Evolutionary conservation across 2,888 invertebrate genomes (phyloP).

Genomic region (Apoderus coryli): DNA sequence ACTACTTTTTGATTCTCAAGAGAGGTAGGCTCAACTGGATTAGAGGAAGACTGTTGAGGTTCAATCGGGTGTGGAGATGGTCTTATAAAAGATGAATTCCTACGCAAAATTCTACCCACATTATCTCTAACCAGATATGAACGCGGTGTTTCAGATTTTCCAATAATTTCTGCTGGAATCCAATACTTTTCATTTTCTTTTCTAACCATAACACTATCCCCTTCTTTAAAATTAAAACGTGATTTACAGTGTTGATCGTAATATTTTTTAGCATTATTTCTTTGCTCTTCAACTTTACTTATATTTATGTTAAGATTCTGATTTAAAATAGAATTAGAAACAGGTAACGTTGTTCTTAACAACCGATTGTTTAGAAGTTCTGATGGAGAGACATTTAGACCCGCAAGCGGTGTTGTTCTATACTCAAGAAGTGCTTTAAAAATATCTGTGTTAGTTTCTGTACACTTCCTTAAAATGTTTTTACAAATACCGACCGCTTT

Average conservation of each 20-base stretch:
- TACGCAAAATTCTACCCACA: conserved; percentile 7
- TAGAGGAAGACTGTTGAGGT: too few species aligned
- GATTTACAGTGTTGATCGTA: conserved; percentile 1
- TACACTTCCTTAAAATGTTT: conserved; percentile 11
- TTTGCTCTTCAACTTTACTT: background rate
- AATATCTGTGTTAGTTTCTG: conserved; percentile 10
- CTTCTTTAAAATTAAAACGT: conserved; percentile 2
- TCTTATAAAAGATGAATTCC: conserved; percentile 11
- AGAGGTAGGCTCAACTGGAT: too few species aligned
- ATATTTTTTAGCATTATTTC: conserved; percentile 3
- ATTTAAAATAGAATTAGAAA: conserved; percentile 6
- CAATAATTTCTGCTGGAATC: conserved; percentile 9
- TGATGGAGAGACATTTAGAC: conserved; percentile 11
- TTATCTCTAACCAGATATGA: conserved; percentile 11
- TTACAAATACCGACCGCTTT: conserved; percentile 16
- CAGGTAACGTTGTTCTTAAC: conserved; percentile 7
- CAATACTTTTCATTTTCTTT: conserved; percentile 10
- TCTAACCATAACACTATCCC: conserved; percentile 11
- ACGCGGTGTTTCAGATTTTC: conserved; percentile 7
- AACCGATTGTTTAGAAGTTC: conserved; percentile 10
- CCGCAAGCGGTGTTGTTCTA: conserved; percentile 11
- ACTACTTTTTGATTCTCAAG: too few species aligned
- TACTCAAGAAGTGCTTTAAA: conserved; percentile 12
- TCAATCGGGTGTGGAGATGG: conserved; percentile 8
- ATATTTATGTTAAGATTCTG: background rate